Conservation (phyloP, 1,140 invertebrate species). For the Macrobrachium nipponense region DNA sequence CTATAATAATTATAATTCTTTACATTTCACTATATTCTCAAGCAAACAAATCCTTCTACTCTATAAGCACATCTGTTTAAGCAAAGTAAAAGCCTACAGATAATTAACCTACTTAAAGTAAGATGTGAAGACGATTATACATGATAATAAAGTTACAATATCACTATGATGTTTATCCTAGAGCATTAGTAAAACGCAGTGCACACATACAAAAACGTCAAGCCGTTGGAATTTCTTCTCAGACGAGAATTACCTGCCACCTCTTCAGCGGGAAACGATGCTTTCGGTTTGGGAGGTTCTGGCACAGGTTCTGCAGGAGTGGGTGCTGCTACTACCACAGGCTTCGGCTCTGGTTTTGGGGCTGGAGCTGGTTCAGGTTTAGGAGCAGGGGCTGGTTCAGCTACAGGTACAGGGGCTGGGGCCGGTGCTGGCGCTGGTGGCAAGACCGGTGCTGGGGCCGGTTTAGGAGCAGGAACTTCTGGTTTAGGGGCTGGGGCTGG, state of each 20-base stretch:
- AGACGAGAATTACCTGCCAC: conserved; percentile 24
- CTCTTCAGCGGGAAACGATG: conserved; percentile 37
- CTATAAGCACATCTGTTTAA: too few species aligned
- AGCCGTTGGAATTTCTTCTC: not conserved
- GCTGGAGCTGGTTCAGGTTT: not conserved
- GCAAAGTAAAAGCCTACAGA: too few species aligned
- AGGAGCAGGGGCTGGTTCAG: conserved; percentile 17
- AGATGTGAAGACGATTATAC: not conserved
- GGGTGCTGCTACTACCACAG: conserved; percentile 6
- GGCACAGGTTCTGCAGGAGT: conserved; percentile 25
- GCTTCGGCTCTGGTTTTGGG: conserved; percentile 42
- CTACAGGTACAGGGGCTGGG: not conserved
- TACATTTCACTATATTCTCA: too few species aligned
- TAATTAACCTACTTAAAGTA: too few species aligned
- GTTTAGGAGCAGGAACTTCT: not conserved
- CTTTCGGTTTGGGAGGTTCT: conserved; percentile 33
- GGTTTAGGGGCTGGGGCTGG: conserved; percentile 47
- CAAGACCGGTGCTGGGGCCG: not conserved
- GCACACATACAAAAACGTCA: not conserved
- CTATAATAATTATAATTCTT: too few species aligned
- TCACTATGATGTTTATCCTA: too few species aligned
- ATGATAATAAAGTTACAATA: not conserved
- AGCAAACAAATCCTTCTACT: too few species aligned
- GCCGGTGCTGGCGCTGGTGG: conserved; percentile 4
- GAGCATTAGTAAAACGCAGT: too few species aligned